Conservation (phyloP, 1,140 invertebrate genomes). For the Drosophila suzukii region DNA sequence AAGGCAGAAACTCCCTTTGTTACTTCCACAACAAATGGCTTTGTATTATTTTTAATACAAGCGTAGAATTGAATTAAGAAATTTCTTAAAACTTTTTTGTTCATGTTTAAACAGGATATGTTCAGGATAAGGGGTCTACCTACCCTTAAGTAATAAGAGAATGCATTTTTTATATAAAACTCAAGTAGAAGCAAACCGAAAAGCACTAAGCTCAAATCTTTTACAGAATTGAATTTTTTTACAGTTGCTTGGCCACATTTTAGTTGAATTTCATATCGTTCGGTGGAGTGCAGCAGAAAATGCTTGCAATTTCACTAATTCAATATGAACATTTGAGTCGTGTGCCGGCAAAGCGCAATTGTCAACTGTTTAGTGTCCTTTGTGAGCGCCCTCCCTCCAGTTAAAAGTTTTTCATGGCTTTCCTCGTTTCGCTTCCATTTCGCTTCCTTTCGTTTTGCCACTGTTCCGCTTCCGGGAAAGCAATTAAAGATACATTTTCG, state of each 20-base stretch:
- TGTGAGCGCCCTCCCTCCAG: slow-evolving; percentile 21
- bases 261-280: slow-evolving; percentile 39
- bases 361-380: slow-evolving; percentile 49
- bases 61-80: neutral
- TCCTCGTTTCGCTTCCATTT: slow-evolving; percentile 13
- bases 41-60: neutral
- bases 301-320: slow-evolving; percentile 54
- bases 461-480: slow-evolving; percentile 49
- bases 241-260: slow-evolving; percentile 4
- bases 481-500: slow-evolving; percentile 65
- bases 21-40: neutral
- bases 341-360: slow-evolving; percentile 28
- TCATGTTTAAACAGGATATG: no score
- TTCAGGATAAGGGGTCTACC: no score
- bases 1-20: neutral
- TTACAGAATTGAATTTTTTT: slow-evolving; percentile 8
- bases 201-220: slow-evolving; percentile 27
- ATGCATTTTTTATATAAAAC: no score
- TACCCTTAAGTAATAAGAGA: no score
- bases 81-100: neutral
- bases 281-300: slow-evolving; percentile 19
- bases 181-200: neutral
- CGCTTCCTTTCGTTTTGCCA: slow-evolving; percentile 4
- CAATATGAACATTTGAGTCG: slow-evolving; percentile 38
- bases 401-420: slow-evolving; percentile 30